Conservation (phyloP, 2,113 vertebrate genomes). For the Manacus vitellinus region DNA sequence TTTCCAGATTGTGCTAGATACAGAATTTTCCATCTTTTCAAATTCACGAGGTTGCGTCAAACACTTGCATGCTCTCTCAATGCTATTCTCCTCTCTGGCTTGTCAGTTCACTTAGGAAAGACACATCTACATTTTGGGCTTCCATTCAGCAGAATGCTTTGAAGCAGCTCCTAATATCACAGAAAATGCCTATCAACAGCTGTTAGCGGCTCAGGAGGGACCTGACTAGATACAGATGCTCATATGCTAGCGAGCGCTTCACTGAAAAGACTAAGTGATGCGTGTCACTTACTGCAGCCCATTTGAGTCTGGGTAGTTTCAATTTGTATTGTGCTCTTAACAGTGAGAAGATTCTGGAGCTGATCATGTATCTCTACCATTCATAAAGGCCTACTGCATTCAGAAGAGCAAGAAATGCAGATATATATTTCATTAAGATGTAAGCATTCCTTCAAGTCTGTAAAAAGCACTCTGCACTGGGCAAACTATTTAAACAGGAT, state of each 20-base stretch:
- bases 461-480: neutral
- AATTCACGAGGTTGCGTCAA: neutral
- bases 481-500: neutral
- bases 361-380: neutral
- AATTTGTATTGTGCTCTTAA: neutral
- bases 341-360: neutral
- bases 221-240: conserved; percentile 9
- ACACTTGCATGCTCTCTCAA: neutral
- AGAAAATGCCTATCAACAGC: neutral
- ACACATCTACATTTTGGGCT: conserved; percentile 27
- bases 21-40: neutral
- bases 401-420: neutral
- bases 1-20: neutral
- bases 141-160: neutral
- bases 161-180: neutral
- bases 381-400: neutral
- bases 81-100: neutral
- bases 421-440: neutral
- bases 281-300: neutral
- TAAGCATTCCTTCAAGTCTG: neutral
- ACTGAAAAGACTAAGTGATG: neutral
- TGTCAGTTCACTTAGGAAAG: conserved; percentile 12
- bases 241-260: neutral
- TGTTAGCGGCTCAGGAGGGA: neutral
- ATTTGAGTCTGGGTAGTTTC: neutral